Evolutionary conservation across 2,888 invertebrate genomes (phyloP).

Genomic region (Caenorhabditis sp.): DNA sequence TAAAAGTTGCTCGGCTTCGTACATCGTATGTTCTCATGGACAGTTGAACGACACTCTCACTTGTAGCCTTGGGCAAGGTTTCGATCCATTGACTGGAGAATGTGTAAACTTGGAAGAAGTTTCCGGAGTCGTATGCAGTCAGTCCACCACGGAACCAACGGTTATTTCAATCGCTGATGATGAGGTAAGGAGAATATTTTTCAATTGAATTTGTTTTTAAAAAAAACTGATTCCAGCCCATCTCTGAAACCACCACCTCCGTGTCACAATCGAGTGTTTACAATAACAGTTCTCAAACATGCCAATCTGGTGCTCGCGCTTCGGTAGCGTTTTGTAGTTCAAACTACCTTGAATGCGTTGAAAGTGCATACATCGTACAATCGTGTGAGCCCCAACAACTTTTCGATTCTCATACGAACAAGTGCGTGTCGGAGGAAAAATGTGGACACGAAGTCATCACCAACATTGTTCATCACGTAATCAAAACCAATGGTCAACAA

Average conservation of each 20-base stretch:
- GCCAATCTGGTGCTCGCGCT: conserved; percentile 13
- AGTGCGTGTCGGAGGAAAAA: conserved; percentile 17
- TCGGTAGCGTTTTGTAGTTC: conserved; percentile 18
- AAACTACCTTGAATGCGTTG: conserved; percentile 18
- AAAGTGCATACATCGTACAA: conserved; percentile 9
- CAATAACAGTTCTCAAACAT: neutral
- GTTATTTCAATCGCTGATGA: neutral
- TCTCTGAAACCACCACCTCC: neutral
- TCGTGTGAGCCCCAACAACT: conserved; percentile 24
- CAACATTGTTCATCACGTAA: conserved; percentile 4
- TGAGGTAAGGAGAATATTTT: neutral
- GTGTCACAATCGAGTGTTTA: neutral
- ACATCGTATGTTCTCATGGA: conserved; percentile 14
- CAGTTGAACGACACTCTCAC: conserved; percentile 12
- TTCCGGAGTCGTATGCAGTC: conserved; percentile 12
- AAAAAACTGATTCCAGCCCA: neutral
- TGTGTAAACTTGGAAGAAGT: conserved; percentile 22
- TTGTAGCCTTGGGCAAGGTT: conserved; percentile 26
- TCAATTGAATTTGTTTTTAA: conserved; percentile 10
- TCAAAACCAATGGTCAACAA: neutral
- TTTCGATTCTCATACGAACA: conserved; percentile 28
- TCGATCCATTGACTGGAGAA: conserved; percentile 16
- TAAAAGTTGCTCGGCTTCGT: conserved; percentile 20
- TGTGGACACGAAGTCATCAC: conserved; percentile 22
- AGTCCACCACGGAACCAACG: conserved; percentile 17